Evolutionary conservation across 2,888 invertebrate species (phyloP), one percentile per base, ranked within the genome.

Genomic region (Caenorhabditis imperialis): DNA sequence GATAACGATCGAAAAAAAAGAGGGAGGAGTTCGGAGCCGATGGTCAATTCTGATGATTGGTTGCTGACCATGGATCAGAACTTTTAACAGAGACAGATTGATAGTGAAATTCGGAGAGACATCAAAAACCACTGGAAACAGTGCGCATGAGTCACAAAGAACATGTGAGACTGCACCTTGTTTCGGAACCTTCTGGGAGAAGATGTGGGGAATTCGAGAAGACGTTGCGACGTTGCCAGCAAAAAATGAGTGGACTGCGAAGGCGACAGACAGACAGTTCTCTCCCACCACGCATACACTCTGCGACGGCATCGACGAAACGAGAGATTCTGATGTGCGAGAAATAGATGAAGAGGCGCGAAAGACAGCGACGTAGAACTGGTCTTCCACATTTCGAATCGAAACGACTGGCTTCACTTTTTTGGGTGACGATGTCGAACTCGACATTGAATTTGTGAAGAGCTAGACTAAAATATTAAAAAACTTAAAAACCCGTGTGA

Each of bases 341-440:
- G 48, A 33, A 33, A 48, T 7, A 4, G 27, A 22, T 20, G 27
- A n/a, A 38, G 23, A 38, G 38, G 33, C 33, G 38, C 22, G 3
- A 35, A 35, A 54, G 54, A 40, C 7, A 35, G 10, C 40, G 22
- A 54, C n/a, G 22, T 23, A 30, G 53, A 40, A 40, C 54, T 54
- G 54, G 54, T 54, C 54, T 54, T 38, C 23, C 51, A 38, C 35
- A 27, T 40, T 40, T 42, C 22, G 37, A 30, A 30, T 30, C 30
- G 30, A 30, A 30, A 30, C 6, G 30, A 35, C 30, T 25, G 8
- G 1, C 27, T 18, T 38, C 23, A 12, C n/a, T 42, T 20, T 42
- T 20, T 42, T 42, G n/a, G n/a, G n/a, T n/a, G n/a, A n/a, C n/a
- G n/a, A n/a, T n/a, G n/a, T n/a, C n/a, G n/a, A n/a, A n/a, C n/a